A percentile compares a stretch with the other conserved stretches of the same genome.
Evolutionary conservation across 2,797 vertebrate species (phyloP).

Genomic region (Phoxinus dragarum): DNA sequence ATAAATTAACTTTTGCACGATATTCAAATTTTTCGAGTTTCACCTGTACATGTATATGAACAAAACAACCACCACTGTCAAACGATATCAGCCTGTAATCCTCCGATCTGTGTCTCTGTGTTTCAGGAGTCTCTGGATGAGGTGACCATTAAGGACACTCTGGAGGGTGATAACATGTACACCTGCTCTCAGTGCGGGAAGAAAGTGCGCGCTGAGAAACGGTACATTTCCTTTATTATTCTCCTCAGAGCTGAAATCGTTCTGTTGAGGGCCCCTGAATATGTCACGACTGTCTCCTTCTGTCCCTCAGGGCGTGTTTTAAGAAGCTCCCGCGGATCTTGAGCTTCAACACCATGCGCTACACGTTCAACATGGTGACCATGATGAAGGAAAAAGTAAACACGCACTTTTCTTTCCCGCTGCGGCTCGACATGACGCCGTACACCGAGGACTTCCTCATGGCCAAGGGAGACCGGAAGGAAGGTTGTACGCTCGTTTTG

Average conservation of each 20-base stretch:
- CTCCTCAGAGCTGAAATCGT: neutral
- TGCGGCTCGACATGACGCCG: constrained; percentile 97
- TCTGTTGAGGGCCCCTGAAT: neutral
- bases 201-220: constrained; percentile 97
- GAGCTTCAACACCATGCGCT: constrained; percentile 99
- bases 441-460: constrained; percentile 99
- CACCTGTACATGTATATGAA: too few relatives aligned
- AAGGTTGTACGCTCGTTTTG: constrained; percentile 75
- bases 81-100: neutral
- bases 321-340: constrained; percentile 98
- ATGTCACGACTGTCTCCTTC: neutral
- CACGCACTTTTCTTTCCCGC: constrained; percentile 97
- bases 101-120: constrained; percentile 17
- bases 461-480: constrained; percentile 95
- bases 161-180: constrained; percentile 99
- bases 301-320: constrained; percentile 89
- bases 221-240: constrained; percentile 71
- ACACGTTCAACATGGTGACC: constrained; percentile 99
- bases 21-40: too few relatives aligned
- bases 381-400: constrained; percentile 99
- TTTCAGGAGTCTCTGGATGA: constrained; percentile 95
- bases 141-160: constrained; percentile 98
- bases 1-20: too few relatives aligned
- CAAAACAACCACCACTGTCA: too few relatives aligned
- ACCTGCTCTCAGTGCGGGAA: constrained; percentile 98